phyloP scores from a whole-genome alignment of 2,797 vertebrate species.

The Periophthalmus magnuspinnatus region DNA sequence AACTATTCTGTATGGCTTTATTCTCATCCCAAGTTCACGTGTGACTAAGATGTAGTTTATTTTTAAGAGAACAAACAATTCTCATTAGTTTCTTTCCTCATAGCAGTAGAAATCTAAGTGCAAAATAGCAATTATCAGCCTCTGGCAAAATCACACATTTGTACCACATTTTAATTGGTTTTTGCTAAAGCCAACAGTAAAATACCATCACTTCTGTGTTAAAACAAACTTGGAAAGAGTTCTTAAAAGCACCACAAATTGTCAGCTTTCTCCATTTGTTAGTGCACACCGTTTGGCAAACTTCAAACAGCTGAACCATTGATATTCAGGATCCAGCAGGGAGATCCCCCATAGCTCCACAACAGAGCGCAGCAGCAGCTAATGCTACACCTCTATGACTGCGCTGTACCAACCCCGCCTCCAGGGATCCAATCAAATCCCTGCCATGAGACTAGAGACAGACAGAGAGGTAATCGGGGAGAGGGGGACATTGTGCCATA shows the following conservation, averaged over 20 bases:
- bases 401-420: slow-evolving; percentile 35
- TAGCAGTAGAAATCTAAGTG: neutral
- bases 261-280: slow-evolving; percentile 37
- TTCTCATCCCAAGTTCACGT: neutral
- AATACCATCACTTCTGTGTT: slow-evolving; percentile 25
- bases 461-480: slow-evolving; percentile 70
- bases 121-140: neutral
- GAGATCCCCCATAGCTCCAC: slow-evolving; percentile 19
- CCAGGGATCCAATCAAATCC: slow-evolving; percentile 70
- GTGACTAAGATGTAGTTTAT: neutral
- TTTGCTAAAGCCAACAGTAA: slow-evolving; percentile 5
- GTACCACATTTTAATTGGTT: neutral
- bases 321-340: slow-evolving; percentile 32
- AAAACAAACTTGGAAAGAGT: slow-evolving; percentile 30
- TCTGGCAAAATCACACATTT: neutral
- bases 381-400: slow-evolving; percentile 41
- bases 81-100: neutral
- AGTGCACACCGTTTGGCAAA: slow-evolving; percentile 38
- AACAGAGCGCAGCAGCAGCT: slow-evolving; percentile 24
- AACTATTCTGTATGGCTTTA: too few relatives aligned
- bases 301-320: slow-evolving; percentile 38
- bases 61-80: neutral
- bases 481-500: slow-evolving; percentile 57
- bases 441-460: slow-evolving; percentile 61
- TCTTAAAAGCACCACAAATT: slow-evolving; percentile 26